Evolutionary conservation across 2,888 invertebrate genomes (phyloP).

Genomic region (Pycnomerus fuliginosus): DNA sequence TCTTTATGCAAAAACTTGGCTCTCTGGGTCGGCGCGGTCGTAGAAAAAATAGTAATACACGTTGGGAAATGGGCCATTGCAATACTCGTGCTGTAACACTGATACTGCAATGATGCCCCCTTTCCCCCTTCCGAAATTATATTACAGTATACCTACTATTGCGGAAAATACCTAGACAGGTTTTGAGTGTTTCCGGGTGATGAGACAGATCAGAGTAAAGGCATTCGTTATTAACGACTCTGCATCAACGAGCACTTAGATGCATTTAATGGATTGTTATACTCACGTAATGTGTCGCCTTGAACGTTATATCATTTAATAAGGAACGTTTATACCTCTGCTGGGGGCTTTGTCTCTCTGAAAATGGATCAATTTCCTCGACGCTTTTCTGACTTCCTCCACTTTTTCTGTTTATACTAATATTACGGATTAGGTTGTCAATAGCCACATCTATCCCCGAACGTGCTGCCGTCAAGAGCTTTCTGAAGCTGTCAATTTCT

Average conservation of each 20-base stretch:
- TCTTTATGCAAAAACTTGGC: too few species aligned
- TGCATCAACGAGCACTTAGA: conserved; percentile 14
- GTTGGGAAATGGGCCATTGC: too few species aligned
- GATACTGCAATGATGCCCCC: too few species aligned
- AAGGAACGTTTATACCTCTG: conserved; percentile 6
- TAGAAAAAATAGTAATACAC: too few species aligned
- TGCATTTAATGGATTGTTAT: conserved; percentile 19
- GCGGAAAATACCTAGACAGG: too few species aligned
- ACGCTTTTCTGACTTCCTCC: not conserved
- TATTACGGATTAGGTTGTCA: conserved; percentile 14
- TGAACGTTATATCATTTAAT: conserved; percentile 14
- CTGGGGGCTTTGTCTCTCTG: conserved; percentile 3
- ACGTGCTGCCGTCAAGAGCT: too few species aligned
- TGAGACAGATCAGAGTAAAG: conserved; percentile 11
- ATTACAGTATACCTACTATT: too few species aligned
- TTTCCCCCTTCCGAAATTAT: too few species aligned
- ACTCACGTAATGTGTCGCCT: conserved; percentile 9
- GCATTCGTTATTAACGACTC: conserved; percentile 15
- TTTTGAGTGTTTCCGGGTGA: too few species aligned
- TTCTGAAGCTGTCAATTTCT: not conserved
- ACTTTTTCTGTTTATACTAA: conserved; percentile 9
- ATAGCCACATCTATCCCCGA: conserved; percentile 5
- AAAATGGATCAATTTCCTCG: conserved; percentile 11
- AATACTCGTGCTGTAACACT: too few species aligned
- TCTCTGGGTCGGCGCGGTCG: too few species aligned